Percentiles rank a stretch among this genome's conserved stretches.
Evolutionary conservation across 2,113 vertebrate genomes (phyloP).

Genomic region (Puffinus mauretanicus): DNA sequence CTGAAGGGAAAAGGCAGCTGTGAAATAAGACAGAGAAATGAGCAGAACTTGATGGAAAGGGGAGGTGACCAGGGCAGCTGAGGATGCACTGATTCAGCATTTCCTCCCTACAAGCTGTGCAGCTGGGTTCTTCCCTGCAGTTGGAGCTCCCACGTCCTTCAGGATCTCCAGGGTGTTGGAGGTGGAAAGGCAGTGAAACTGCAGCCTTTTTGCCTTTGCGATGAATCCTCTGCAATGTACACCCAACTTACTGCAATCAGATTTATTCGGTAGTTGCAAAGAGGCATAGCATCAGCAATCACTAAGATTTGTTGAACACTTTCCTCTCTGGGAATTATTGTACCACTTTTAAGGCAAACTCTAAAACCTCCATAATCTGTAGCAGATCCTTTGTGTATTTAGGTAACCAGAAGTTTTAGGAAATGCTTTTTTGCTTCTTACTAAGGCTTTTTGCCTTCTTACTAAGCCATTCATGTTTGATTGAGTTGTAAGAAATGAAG

Average conservation of each 20-base stretch:
- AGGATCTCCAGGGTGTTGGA: neutral
- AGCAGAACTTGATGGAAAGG: neutral
- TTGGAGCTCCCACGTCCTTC: neutral
- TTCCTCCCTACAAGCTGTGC: neutral
- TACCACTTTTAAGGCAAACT: neutral
- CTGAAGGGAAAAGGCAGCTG: neutral
- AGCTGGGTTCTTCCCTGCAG: neutral
- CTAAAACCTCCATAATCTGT: neutral
- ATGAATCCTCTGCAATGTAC: neutral
- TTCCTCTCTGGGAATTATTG: neutral
- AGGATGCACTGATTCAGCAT: neutral
- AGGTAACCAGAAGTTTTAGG: neutral
- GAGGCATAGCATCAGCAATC: neutral
- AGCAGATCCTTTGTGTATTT: neutral
- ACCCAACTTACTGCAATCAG: neutral
- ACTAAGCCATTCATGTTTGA: neutral
- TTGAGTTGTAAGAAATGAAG: neutral
- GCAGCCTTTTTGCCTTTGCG: neutral
- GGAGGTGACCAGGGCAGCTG: neutral
- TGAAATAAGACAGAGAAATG: neutral
- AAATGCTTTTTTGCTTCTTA: neutral
- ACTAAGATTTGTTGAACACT: neutral
- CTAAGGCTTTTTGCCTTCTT: neutral
- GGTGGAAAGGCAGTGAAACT: neutral
- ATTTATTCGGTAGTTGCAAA: neutral